phyloP scores from a whole-genome alignment of 2,113 vertebrate genomes.

The Hemiprocne comata region DNA sequence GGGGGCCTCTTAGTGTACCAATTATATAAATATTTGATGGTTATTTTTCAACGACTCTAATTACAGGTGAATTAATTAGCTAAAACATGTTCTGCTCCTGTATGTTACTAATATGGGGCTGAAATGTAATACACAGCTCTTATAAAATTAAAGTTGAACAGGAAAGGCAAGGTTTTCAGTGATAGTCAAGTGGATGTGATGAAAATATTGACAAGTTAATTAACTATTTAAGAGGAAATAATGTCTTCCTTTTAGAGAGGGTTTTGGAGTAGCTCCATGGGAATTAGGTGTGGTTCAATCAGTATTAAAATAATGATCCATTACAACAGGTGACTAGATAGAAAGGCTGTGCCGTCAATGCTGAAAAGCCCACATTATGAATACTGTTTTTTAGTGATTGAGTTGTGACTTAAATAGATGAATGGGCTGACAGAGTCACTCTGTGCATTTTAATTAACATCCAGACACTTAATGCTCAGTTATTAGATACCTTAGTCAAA shows the following conservation, averaged over 20 bases:
- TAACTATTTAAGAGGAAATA: slow-evolving; percentile 21
- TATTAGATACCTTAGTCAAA: neutral
- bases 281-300: neutral
- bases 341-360: neutral
- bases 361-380: neutral
- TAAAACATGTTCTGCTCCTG: slow-evolving; percentile 1
- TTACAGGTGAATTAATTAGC: slow-evolving; percentile 54
- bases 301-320: neutral
- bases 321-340: neutral
- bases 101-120: slow-evolving; percentile 23
- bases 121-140: slow-evolving; percentile 39
- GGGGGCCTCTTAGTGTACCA: neutral
- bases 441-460: neutral
- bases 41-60: slow-evolving; percentile 2
- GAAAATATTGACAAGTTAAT: slow-evolving; percentile 1
- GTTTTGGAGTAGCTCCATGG: neutral
- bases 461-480: neutral
- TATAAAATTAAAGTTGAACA: slow-evolving; percentile 25
- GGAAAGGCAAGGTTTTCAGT: neutral
- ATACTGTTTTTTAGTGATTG: neutral
- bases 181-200: neutral
- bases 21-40: slow-evolving; percentile 59
- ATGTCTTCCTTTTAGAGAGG: neutral
- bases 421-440: neutral
- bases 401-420: neutral